Evolutionary conservation across 1,140 invertebrate species (phyloP).

Genomic region (Cotesia chilonis): DNA sequence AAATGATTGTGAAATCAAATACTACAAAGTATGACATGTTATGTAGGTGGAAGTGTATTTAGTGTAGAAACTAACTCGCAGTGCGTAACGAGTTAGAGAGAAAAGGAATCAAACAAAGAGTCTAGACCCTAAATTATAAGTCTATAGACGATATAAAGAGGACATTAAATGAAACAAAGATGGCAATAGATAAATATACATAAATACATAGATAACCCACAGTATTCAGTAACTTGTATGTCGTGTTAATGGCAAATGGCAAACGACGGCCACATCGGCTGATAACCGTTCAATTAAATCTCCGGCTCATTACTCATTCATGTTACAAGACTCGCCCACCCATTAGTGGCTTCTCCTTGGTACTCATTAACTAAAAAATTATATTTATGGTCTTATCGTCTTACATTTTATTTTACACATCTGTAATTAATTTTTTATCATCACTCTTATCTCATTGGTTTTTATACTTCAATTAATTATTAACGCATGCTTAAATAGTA

Average conservation of each 20-base stretch:
- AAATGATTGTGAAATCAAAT: too few relatives aligned
- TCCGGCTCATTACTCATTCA: slow-evolving; percentile 37
- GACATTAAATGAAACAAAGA: too few relatives aligned
- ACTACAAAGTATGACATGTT: too few relatives aligned
- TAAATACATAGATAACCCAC: background rate
- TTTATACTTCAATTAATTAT: too few relatives aligned
- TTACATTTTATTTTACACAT: too few relatives aligned
- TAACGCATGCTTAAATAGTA: too few relatives aligned
- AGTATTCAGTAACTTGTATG: slow-evolving; percentile 3
- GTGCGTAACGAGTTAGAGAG: slow-evolving; percentile 12
- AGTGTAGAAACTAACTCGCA: slow-evolving; percentile 4
- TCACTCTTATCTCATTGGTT: too few relatives aligned
- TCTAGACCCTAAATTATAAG: background rate
- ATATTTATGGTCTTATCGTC: too few relatives aligned
- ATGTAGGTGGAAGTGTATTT: too few relatives aligned
- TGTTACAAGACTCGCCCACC: slow-evolving; percentile 35
- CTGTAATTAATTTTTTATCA: too few relatives aligned
- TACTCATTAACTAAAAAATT: slow-evolving; percentile 6
- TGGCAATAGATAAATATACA: background rate
- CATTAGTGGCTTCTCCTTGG: slow-evolving; percentile 28
- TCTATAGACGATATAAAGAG: too few relatives aligned
- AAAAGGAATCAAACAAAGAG: slow-evolving; percentile 1
- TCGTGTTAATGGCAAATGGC: slow-evolving; percentile 32
- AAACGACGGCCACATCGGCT: slow-evolving; percentile 14
- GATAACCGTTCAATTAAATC: slow-evolving; percentile 38